phyloP scores from a whole-genome alignment of 92 coral and sea anemone species.

The Desmophyllum pertusum region DNA sequence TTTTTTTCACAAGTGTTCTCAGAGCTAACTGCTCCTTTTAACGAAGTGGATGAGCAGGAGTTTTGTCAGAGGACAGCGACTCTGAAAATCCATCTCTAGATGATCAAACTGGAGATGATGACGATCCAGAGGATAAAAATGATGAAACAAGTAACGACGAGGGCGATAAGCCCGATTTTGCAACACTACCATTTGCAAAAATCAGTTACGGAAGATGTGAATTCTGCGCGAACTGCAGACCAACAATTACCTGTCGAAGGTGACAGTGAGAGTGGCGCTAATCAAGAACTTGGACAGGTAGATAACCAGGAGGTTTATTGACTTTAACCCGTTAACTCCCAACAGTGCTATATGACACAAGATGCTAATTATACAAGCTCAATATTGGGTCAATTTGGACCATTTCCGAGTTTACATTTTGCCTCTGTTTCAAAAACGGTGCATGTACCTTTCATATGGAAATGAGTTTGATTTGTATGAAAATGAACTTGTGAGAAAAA shows the following conservation, averaged over 20 bases:
- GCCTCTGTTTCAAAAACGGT: no score
- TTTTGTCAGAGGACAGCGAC: slow-evolving; percentile 12
- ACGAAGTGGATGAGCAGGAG: slow-evolving; percentile 20
- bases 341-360: no score
- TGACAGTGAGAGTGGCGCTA: no score
- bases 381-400: no score
- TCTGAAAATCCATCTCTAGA: background rate
- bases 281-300: no score
- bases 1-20: slow-evolving; percentile 19
- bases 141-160: background rate
- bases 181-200: background rate
- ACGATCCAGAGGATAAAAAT: background rate
- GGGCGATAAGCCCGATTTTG: background rate
- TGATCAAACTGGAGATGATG: background rate
- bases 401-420: no score
- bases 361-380: no score
- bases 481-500: no score
- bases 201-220: slow-evolving; percentile 21
- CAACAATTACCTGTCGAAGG: background rate
- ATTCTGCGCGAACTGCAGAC: slow-evolving; percentile 4
- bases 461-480: no score
- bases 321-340: no score
- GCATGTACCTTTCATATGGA: no score
- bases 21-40: slow-evolving; percentile 23
- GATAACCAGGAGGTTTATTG: no score